Evolutionary conservation across 2,888 invertebrate species (phyloP).

Genomic region (Acleris sparsana): DNA sequence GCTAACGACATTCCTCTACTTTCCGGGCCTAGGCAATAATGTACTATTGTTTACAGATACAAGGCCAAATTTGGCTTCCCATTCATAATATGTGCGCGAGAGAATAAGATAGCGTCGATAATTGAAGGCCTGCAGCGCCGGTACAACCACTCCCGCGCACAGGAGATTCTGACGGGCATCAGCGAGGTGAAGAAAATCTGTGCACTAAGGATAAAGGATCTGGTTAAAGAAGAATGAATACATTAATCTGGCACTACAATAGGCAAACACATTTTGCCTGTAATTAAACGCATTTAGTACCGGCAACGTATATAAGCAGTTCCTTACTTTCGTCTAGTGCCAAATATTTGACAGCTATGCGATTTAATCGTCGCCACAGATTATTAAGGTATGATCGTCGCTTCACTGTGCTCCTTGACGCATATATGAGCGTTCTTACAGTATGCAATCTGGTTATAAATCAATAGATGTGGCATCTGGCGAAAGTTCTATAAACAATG

Average conservation of each 20-base stretch:
- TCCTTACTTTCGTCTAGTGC: too few relatives aligned
- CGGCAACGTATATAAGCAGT: too few relatives aligned
- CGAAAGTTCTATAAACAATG: too few relatives aligned
- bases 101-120: conserved; percentile 85
- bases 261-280: background rate
- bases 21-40: too few relatives aligned
- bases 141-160: conserved; percentile 76
- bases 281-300: too few relatives aligned
- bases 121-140: conserved; percentile 81
- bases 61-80: conserved; percentile 87
- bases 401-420: too few relatives aligned
- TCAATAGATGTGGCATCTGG: too few relatives aligned
- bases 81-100: conserved; percentile 86
- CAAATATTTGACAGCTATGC: too few relatives aligned
- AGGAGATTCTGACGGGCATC: conserved; percentile 83
- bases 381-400: too few relatives aligned
- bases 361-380: too few relatives aligned
- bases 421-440: too few relatives aligned
- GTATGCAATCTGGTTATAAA: too few relatives aligned
- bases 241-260: background rate
- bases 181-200: conserved; percentile 88
- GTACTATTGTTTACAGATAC: conserved; percentile 69
- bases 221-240: conserved; percentile 57
- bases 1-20: background rate
- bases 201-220: conserved; percentile 81